Conservation (phyloP, 2,113 vertebrate species). For the Reinhardtius hippoglossoides region DNA sequence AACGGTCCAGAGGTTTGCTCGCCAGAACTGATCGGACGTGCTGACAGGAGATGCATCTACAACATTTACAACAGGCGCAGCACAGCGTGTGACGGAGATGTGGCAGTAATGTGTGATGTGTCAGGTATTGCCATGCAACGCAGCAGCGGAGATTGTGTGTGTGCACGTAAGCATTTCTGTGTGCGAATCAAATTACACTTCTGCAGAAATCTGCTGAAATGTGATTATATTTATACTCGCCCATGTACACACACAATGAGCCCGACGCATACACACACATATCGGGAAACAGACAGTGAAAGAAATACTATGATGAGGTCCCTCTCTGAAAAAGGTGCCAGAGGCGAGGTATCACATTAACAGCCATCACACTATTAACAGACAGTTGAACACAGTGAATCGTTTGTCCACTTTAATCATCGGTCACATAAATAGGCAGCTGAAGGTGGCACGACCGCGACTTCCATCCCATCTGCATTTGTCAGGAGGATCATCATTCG, state of each 20-base stretch:
- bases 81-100: slow-evolving; percentile 46
- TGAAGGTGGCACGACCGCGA: slow-evolving; percentile 62
- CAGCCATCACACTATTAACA: slow-evolving; percentile 66
- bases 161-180: slow-evolving; percentile 10
- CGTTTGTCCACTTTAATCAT: slow-evolving; percentile 71
- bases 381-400: slow-evolving; percentile 76
- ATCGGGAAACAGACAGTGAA: slow-evolving; percentile 24
- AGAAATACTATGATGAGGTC: slow-evolving; percentile 43
- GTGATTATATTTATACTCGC: not conserved
- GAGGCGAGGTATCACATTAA: slow-evolving; percentile 64
- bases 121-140: slow-evolving; percentile 3
- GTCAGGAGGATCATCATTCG: slow-evolving; percentile 51
- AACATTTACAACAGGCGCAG: slow-evolving; percentile 31
- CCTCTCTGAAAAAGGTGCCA: slow-evolving; percentile 33
- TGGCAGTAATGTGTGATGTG: slow-evolving; percentile 32
- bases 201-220: slow-evolving; percentile 2
- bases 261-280: slow-evolving; percentile 11
- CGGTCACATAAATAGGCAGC: slow-evolving; percentile 49
- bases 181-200: not conserved
- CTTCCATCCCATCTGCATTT: slow-evolving; percentile 45
- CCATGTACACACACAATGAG: not conserved
- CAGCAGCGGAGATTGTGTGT: not conserved
- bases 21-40: slow-evolving; percentile 45
- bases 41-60: slow-evolving; percentile 37
- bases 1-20: slow-evolving; percentile 50